Conservation (phyloP, 2,113 vertebrate genomes). For the Lepisosteus oculatus region DNA sequence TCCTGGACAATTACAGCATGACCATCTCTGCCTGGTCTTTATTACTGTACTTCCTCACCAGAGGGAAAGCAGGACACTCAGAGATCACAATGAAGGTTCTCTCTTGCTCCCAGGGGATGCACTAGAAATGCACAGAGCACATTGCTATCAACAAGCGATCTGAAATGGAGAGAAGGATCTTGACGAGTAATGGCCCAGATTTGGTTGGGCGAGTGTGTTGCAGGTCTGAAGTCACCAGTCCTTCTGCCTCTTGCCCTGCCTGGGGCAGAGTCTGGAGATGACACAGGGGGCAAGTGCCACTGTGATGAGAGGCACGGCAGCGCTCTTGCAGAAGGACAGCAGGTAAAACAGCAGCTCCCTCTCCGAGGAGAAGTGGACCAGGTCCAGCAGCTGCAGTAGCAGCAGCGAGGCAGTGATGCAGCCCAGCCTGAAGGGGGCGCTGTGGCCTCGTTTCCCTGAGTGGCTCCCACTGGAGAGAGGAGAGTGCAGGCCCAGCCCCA, state of each 20-base stretch:
- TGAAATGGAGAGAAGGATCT: no score
- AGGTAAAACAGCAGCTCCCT: constrained; percentile 68
- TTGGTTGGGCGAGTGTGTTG: no score
- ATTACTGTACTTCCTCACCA: no score
- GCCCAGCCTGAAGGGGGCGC: constrained; percentile 58
- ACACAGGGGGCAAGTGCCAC: constrained; percentile 85
- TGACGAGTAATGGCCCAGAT: no score
- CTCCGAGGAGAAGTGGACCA: constrained; percentile 60
- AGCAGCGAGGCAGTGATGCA: constrained; percentile 58
- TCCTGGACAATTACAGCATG: no score
- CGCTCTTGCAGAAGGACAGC: constrained; percentile 81
- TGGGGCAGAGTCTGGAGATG: constrained; percentile 61
- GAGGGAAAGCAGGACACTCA: no score
- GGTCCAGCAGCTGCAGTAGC: constrained; percentile 70
- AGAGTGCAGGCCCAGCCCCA: constrained; percentile 76
- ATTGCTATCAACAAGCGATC: no score
- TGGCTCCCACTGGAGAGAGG: constrained; percentile 54
- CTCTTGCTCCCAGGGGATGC: no score
- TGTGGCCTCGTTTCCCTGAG: constrained; percentile 29
- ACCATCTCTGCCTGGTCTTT: no score
- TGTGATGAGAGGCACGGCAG: constrained; percentile 75
- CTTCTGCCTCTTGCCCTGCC: constrained; percentile 65
- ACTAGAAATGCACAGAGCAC: no score
- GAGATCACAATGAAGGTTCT: no score
- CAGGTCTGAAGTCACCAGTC: no score